These are phyloP conservation scores for Apis laboriosa DNA, from an alignment of 1,140 invertebrate species.

Conservation along the genomic window DNA sequence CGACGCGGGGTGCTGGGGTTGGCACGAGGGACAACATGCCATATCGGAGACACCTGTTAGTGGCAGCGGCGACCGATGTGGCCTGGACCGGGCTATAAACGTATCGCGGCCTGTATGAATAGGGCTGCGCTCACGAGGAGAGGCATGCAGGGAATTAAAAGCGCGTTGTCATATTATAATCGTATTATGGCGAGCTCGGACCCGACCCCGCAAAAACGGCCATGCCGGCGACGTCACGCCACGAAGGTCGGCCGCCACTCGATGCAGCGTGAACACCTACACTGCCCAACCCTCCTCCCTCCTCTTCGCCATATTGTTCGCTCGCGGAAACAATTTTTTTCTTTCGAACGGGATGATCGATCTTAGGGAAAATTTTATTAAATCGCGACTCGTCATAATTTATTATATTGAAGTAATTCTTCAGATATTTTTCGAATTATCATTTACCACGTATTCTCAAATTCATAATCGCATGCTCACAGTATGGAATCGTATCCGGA, in stretches of 20 bases:
- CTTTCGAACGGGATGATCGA: background rate
- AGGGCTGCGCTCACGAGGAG: constrained; percentile 47
- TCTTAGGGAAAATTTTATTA: too few relatives aligned
- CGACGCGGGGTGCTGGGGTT: constrained; percentile 61
- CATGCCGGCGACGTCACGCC: constrained; percentile 45
- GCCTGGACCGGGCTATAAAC: constrained; percentile 65
- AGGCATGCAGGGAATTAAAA: constrained; percentile 75
- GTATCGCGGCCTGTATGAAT: constrained; percentile 70
- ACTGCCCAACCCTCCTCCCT: background rate
- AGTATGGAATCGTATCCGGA: too few relatives aligned
- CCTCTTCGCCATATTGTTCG: background rate
- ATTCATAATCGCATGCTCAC: too few relatives aligned
- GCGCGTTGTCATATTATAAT: constrained; percentile 77
- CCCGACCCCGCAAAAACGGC: constrained; percentile 54
- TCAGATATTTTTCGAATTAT: too few relatives aligned
- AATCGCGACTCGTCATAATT: too few relatives aligned
- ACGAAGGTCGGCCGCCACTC: constrained; percentile 30
- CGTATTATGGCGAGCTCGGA: constrained; percentile 70
- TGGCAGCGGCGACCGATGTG: constrained; percentile 56
- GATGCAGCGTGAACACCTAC: constrained; percentile 39
- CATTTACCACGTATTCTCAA: too few relatives aligned
- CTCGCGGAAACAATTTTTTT: background rate
- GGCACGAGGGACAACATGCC: constrained; percentile 74
- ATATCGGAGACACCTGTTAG: constrained; percentile 79
- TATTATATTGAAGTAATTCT: too few relatives aligned